phyloP scores from a whole-genome alignment of 2,113 vertebrate species.

The Ailurus styani region DNA sequence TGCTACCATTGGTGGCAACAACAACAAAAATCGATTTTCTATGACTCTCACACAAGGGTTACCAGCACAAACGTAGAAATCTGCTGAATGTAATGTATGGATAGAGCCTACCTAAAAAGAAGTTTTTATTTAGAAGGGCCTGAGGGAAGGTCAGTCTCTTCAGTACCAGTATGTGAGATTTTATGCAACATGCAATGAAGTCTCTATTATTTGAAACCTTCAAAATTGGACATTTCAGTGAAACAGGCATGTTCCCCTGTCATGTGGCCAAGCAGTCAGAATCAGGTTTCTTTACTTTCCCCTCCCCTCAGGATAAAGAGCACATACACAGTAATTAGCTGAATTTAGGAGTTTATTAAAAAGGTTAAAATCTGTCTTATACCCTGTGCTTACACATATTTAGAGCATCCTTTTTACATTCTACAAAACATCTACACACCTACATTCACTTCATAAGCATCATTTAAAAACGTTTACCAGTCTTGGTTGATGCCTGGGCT shows the following conservation, averaged over 20 bases:
- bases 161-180: neutral
- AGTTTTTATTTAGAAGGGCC: neutral
- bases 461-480: neutral
- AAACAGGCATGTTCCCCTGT: neutral
- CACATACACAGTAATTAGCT: neutral
- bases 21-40: neutral
- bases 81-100: neutral
- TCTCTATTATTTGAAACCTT: neutral
- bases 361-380: neutral
- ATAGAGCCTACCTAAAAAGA: neutral
- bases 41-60: neutral
- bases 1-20: neutral
- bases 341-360: neutral
- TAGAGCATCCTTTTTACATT: neutral
- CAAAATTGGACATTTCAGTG: neutral
- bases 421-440: accelerated
- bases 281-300: neutral
- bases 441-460: neutral
- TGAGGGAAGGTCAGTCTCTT: neutral
- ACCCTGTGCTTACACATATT: neutral
- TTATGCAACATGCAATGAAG: neutral
- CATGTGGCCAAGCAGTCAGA: neutral
- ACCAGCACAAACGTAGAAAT: neutral
- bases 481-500: no score
- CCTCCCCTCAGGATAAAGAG: neutral